Evolutionary conservation across 2,797 vertebrate species (phyloP), one percentile per base, ranked within the genome.

Genomic region (Myioborus miniatus): DNA sequence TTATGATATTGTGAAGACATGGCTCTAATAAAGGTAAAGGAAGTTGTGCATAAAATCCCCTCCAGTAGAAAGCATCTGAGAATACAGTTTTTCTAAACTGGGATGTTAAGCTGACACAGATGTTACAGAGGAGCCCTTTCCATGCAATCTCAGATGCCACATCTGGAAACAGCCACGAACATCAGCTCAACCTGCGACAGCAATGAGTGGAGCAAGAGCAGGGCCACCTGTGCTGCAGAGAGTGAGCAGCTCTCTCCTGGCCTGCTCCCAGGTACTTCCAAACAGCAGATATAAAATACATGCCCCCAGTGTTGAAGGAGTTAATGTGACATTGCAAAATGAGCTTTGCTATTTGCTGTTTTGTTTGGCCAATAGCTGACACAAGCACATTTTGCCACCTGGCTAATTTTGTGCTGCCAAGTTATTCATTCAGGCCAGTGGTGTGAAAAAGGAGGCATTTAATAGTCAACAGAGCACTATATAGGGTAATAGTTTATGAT

Each of bases 401-500:
- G 97, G 95, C 94, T 94, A 93, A 97, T 98, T 97, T 96, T 96
- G 95, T 77, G 82, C 95, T 97, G 97, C 98, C 97, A 97, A 97
- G 96, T 96, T 97, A 97, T 97, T 97, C 94, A 97, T 96, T 97
- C 95, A 93, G 97, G 96, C 96, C 97, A 97, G 95, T 97, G 97
- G 97, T 96, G 96, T 98, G 97, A 97, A 97, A 98, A 97, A 97
- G 95, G 96, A 98, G 97, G 93, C 88, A 71, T 97, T 97, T 98
- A 97, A 97, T 97, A 98, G 97, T 97, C 97, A 96, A 97, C 94
- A 90, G 88, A 97, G 94, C 94, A 94, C 96, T 97, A 84, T 97
- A 96, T 96, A 97, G 97, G 95, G 95, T 96, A 96, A 97, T 97
- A 97, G 97, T 97, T 97, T 98, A 97, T 97, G 96, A 97, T 97